These are phyloP conservation scores for Clunio marinus DNA, from an alignment of 2,888 invertebrate genomes.

Conservation along the genomic window DNA sequence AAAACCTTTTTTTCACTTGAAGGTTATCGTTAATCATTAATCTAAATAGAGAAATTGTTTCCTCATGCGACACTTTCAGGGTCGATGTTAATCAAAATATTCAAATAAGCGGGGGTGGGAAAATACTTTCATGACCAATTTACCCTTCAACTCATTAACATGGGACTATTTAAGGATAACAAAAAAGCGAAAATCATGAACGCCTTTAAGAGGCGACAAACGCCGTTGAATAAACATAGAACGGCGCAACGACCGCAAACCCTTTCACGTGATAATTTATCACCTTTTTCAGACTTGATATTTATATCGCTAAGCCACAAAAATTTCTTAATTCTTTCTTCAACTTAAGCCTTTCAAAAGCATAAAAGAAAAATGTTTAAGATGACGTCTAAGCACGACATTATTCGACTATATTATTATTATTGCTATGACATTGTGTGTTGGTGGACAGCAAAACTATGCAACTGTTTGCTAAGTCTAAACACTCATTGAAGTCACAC, in stretches of 20 bases:
- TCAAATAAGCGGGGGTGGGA: background rate
- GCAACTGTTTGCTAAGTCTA: conserved; percentile 17
- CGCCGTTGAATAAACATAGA: conserved; percentile 7
- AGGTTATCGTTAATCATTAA: conserved; percentile 14
- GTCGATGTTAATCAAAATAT: background rate
- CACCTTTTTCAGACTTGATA: conserved; percentile 25
- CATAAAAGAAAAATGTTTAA: no score
- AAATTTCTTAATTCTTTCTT: conserved; percentile 4
- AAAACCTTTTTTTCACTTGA: background rate
- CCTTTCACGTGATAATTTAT: conserved; percentile 16
- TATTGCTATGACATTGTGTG: conserved; percentile 29
- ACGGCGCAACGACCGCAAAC: background rate
- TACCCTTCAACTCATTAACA: conserved; percentile 1
- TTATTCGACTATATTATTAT: no score
- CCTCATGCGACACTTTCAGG: conserved; percentile 11
- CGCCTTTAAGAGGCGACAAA: background rate
- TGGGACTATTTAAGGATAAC: background rate
- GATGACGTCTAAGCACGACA: no score
- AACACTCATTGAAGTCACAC: conserved; percentile 33
- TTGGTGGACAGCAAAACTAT: conserved; percentile 20
- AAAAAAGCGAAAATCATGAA: conserved; percentile 21
- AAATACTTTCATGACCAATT: background rate
- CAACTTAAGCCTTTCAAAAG: background rate
- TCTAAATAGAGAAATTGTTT: conserved; percentile 1
- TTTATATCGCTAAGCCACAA: conserved; percentile 12